A percentile compares a stretch with the other conserved stretches of the same genome.
phyloP scores from a whole-genome alignment of 2,888 invertebrate genomes.

The Aphrophora alni region DNA sequence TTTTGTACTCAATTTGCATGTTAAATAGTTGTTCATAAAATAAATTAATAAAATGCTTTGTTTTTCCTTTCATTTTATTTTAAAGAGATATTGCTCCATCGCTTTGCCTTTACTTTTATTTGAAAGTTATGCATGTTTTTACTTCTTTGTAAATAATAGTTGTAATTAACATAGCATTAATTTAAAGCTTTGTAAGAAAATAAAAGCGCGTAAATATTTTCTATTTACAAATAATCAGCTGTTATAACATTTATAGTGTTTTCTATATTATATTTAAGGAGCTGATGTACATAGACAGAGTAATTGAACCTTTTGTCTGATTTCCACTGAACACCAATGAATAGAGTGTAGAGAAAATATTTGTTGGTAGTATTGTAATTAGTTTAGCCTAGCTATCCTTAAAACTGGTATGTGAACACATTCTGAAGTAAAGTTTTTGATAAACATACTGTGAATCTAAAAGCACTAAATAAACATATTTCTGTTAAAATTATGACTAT shows the following conservation, averaged over 20 bases:
- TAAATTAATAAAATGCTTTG: no score
- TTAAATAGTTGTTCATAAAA: no score
- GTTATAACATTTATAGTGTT: background rate
- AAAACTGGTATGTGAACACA: background rate
- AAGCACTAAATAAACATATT: no score
- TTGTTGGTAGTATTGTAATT: background rate
- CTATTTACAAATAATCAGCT: background rate
- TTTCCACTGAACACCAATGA: background rate
- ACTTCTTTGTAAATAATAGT: background rate
- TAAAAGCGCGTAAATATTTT: background rate
- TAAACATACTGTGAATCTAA: no score
- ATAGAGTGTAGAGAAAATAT: background rate
- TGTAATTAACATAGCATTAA: background rate
- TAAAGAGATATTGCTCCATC: no score
- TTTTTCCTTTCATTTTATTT: no score
- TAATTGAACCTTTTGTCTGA: background rate
- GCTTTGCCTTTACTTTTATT: no score
- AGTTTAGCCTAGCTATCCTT: background rate
- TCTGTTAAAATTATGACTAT: no score
- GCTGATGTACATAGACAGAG: background rate
- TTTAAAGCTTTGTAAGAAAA: background rate
- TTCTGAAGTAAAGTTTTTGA: background rate
- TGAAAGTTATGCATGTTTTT: no score
- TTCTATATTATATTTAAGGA: background rate
- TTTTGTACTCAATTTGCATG: no score